Base-by-base conservation (phyloP, 2,797 vertebrate species). In the Dryobates pubescens region DNA sequence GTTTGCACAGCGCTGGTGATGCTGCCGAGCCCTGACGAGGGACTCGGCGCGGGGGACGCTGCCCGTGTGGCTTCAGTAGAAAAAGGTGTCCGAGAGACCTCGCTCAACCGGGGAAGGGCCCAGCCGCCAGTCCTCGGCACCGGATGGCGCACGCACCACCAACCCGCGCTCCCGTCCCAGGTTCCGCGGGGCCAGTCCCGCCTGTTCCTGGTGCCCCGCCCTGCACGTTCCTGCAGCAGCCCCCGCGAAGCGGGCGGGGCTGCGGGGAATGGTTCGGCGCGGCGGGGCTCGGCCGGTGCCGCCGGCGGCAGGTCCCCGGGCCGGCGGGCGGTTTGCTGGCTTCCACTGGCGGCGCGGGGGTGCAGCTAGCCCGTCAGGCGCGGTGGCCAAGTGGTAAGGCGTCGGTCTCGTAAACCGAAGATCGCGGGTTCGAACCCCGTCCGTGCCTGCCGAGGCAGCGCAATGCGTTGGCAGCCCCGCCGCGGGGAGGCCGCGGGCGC, bases 381-480 rank as follows among this genome's bases (percentile, higher is more conserved):
- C 99, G 99, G 99, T 99, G 98, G 98, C 98, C 98, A 99, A 98
- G 98, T 99, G 98, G 97, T 98, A 98, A 98, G 97, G 97, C 97
- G 97, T 98, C 98, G 98, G 98, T 98, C 98, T 98, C 98, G 98
- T 98, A 98, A 98, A 98, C 98, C 98, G 98, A 98, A 98, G 98
- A 98, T 98, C 98, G 94, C 98, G 98, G 98, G 98, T 98, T 98
- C 98, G 98, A 98, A 98, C 98, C 98, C 98, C 98, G 98, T 98
- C 98, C 98, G 98, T 98, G 98, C 98, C 98, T 84, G 71, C 43
- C 23, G 75, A 81, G 58, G 67, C 76, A 63, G 89, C 54, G 90
- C 72, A 30, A 8, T 68, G 19, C 70, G 87, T 63, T 63, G 88
- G 82, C 8, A 22, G 13, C n/a, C 4, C 72, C 4, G 47, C 11